A percentile compares a stretch with the other conserved stretches of the same genome.
Evolutionary conservation across 2,797 vertebrate species (phyloP).

Genomic region (Myotis daubentonii): DNA sequence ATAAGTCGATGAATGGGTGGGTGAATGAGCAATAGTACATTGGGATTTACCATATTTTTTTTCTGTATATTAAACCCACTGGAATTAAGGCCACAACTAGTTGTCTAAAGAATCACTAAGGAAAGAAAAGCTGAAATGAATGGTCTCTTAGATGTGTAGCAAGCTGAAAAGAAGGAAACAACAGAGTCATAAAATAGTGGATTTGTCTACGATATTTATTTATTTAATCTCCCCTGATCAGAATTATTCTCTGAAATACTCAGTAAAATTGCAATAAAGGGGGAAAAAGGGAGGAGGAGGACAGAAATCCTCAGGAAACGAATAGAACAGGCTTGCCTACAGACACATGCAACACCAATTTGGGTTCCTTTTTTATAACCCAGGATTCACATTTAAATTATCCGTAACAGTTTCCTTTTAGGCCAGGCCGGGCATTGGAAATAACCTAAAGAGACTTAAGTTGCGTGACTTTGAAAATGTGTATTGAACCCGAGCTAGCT

Average conservation of each 20-base stretch:
- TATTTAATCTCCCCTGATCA: neutral
- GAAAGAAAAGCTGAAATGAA: neutral
- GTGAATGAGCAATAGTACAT: neutral
- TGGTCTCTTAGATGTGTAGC: neutral
- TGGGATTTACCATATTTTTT: neutral
- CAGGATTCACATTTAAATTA: slow-evolving; percentile 69
- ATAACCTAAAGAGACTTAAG: slow-evolving; percentile 71
- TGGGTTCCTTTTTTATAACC: slow-evolving; percentile 52
- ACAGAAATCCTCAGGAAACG: neutral
- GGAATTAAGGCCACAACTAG: neutral
- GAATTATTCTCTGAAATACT: slow-evolving; percentile 38
- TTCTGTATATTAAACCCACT: neutral
- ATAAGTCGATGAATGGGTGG: neutral
- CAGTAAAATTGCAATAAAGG: neutral
- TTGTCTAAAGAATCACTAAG: neutral
- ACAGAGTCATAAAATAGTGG: neutral
- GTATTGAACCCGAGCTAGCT: slow-evolving; percentile 79
- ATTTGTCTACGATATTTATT: slow-evolving; percentile 31
- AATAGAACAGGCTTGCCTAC: neutral
- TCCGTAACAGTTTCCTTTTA: slow-evolving; percentile 63
- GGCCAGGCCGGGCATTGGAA: slow-evolving; percentile 70
- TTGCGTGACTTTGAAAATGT: slow-evolving; percentile 79
- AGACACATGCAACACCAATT: neutral
- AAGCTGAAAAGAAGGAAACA: neutral
- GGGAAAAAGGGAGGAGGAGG: neutral